Evolutionary conservation across 2,797 vertebrate genomes (phyloP).

Genomic region (Graptemys geographica): DNA sequence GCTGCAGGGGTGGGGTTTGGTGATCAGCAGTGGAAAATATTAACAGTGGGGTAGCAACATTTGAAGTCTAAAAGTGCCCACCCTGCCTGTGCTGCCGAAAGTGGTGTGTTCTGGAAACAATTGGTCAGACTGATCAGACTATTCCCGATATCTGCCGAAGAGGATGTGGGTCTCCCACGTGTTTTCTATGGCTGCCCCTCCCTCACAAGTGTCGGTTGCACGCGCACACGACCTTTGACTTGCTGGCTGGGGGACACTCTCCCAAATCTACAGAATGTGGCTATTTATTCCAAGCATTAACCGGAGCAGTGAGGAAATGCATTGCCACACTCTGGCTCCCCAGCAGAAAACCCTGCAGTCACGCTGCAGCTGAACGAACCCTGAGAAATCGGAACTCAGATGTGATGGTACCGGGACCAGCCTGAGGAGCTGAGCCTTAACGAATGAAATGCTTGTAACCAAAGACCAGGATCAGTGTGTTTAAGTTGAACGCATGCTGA

Average conservation of each 20-base stretch:
- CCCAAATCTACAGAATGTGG: background rate
- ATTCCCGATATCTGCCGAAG: background rate
- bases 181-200: fast-evolving
- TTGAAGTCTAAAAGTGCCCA: background rate
- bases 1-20: background rate
- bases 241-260: background rate
- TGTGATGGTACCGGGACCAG: background rate
- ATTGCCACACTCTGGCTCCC: fast-evolving
- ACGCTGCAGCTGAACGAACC: background rate
- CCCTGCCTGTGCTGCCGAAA: background rate
- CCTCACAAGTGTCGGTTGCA: fast-evolving
- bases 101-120: fast-evolving
- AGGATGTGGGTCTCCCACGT: background rate
- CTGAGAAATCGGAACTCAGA: background rate
- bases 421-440: background rate
- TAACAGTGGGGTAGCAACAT: background rate
- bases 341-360: fast-evolving
- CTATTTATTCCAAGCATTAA: fast-evolving
- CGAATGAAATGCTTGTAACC: background rate
- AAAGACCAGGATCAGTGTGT: background rate
- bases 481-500: no score
- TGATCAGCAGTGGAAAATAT: background rate
- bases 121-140: background rate
- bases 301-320: background rate
- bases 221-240: background rate